Conservation (phyloP, 2,113 vertebrate species). For the Laterallus jamaicensis region DNA sequence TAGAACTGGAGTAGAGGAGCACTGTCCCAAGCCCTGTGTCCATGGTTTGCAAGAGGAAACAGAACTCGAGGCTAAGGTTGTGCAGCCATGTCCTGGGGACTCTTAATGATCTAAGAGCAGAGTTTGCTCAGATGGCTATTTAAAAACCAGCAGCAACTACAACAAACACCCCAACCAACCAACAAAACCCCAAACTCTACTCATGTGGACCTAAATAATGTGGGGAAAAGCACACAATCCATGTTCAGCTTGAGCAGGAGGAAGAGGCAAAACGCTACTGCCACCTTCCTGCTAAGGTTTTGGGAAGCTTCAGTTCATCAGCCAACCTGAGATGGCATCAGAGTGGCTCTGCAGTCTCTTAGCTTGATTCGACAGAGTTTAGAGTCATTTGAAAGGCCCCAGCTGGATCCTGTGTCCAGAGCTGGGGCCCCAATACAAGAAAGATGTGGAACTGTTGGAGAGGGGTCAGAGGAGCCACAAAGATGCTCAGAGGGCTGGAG, state of each 20-base stretch:
- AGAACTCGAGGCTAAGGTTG: background rate
- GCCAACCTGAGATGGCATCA: background rate
- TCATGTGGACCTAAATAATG: background rate
- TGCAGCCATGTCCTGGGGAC: background rate
- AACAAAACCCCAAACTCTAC: rapidly evolving
- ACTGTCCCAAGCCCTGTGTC: background rate
- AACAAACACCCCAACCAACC: too few relatives aligned
- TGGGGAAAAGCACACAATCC: background rate
- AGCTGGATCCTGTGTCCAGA: too few relatives aligned
- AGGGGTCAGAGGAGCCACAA: too few relatives aligned
- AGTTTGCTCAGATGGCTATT: background rate
- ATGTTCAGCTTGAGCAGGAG: background rate
- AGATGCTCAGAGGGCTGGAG: too few relatives aligned
- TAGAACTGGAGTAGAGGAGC: background rate
- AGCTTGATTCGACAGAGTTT: background rate
- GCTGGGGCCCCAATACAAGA: too few relatives aligned
- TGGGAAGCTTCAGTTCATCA: background rate
- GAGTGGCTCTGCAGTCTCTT: background rate
- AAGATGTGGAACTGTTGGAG: too few relatives aligned
- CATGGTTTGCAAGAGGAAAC: background rate
- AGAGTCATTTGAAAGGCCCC: background rate
- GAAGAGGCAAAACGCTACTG: background rate
- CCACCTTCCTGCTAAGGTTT: background rate
- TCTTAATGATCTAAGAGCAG: background rate
- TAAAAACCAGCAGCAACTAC: background rate